Conservation (phyloP, 2,888 invertebrate species). For the Tetheella fluctuosa region DNA sequence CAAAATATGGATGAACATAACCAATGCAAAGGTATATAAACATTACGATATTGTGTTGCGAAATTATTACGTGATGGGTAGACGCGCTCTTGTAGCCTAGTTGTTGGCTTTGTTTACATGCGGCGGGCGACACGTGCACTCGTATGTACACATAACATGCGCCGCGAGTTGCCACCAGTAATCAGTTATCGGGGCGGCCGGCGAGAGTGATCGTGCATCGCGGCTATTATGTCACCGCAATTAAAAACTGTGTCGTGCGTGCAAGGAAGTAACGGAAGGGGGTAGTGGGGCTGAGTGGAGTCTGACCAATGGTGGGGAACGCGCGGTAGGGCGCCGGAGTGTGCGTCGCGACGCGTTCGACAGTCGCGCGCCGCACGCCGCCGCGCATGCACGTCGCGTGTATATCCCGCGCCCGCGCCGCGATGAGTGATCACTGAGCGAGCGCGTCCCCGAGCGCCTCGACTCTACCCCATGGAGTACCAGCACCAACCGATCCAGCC, state of each 20-base stretch:
- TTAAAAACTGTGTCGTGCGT: constrained; percentile 58
- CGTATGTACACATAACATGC: constrained; percentile 52
- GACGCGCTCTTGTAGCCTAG: constrained; percentile 28
- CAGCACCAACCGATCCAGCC: constrained; percentile 81
- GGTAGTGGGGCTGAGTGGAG: constrained; percentile 30
- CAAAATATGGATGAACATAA: background rate
- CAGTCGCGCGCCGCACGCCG: constrained; percentile 41
- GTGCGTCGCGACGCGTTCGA: constrained; percentile 59
- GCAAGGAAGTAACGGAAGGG: constrained; percentile 30
- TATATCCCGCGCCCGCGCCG: constrained; percentile 59
- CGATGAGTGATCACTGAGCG: constrained; percentile 74
- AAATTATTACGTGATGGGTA: constrained; percentile 10
- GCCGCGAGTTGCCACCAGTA: constrained; percentile 43
- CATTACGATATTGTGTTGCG: constrained; percentile 1
- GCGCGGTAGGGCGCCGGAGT: constrained; percentile 41
- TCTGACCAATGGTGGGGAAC: constrained; percentile 35
- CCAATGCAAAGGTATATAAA: background rate
- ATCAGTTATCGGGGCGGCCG: constrained; percentile 58
- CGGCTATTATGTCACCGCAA: constrained; percentile 62
- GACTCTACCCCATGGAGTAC: constrained; percentile 74
- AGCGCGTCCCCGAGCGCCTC: constrained; percentile 59
- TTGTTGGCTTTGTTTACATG: constrained; percentile 63
- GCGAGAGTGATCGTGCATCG: constrained; percentile 65
- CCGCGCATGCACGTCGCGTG: constrained; percentile 49
- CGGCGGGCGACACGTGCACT: constrained; percentile 60